Conservation (phyloP, 1,140 invertebrate genomes). For the Odontomachus brunneus region DNA sequence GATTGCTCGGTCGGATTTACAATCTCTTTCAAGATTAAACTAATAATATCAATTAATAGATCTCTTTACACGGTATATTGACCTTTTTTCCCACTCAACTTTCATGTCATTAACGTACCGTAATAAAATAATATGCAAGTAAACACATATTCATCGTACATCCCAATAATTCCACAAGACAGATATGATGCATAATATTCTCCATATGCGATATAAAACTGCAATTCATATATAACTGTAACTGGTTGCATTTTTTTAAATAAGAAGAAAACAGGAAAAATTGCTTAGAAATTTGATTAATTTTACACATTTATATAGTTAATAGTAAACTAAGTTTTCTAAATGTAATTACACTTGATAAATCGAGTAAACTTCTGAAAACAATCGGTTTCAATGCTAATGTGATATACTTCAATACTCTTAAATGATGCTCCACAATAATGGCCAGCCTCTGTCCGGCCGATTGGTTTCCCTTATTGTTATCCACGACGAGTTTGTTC, state of each 20-base stretch:
- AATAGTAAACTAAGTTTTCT: no score
- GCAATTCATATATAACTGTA: slow-evolving; percentile 20
- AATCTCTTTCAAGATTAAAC: no score
- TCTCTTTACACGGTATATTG: no score
- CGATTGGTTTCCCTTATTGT: neutral
- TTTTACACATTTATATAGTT: no score
- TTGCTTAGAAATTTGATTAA: no score
- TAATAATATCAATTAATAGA: no score
- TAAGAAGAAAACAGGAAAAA: no score
- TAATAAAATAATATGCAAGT: slow-evolving; percentile 76
- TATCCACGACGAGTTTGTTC: slow-evolving; percentile 27
- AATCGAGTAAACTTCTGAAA: neutral
- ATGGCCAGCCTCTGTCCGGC: slow-evolving; percentile 63
- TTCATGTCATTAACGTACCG: slow-evolving; percentile 64
- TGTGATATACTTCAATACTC: slow-evolving; percentile 58
- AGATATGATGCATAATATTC: slow-evolving; percentile 70
- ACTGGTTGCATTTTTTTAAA: neutral
- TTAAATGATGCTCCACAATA: slow-evolving; percentile 74
- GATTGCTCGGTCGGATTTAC: no score
- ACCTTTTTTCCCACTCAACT: no score
- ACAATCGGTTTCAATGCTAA: neutral
- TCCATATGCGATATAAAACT: slow-evolving; percentile 74
- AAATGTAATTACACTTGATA: neutral
- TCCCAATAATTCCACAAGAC: slow-evolving; percentile 72
- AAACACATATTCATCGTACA: slow-evolving; percentile 77